Conservation (phyloP, 2,113 vertebrate genomes). For the Nannobrachium achirus region DNA sequence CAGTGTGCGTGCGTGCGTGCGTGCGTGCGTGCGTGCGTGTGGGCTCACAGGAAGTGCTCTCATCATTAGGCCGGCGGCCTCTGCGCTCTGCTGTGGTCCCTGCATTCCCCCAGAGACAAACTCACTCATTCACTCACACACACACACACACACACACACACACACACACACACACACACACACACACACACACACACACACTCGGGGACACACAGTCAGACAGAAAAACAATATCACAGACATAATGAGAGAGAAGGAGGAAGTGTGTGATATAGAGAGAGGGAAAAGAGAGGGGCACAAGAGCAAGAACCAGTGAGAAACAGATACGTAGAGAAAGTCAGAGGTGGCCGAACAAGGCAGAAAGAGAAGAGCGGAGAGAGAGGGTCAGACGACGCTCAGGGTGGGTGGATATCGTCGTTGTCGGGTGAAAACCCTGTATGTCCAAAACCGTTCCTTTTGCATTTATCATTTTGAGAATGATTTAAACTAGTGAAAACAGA, state of each 20-base stretch:
- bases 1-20: neutral
- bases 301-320: neutral
- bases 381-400: neutral
- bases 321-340: neutral
- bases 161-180: too few species aligned
- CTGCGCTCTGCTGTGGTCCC: slow-evolving; percentile 56
- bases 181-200: too few species aligned
- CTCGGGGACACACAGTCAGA: slow-evolving; percentile 56
- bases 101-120: slow-evolving; percentile 67
- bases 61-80: slow-evolving; percentile 67
- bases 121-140: slow-evolving; percentile 72
- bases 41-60: slow-evolving; percentile 71
- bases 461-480: too few species aligned
- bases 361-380: neutral
- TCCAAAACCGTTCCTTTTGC: too few species aligned
- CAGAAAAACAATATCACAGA: slow-evolving; percentile 75
- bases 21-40: slow-evolving; percentile 2
- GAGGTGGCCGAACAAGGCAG: neutral
- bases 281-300: neutral
- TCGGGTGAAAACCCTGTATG: too few species aligned
- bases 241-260: slow-evolving; percentile 25
- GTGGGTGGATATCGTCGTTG: slow-evolving; percentile 37
- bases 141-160: slow-evolving; percentile 50
- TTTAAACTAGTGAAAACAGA: too few species aligned
- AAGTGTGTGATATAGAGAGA: too few species aligned